Base-by-base conservation (phyloP, 53 echinoderm and acorn worm genomes). In the Crossaster papposus region DNA sequence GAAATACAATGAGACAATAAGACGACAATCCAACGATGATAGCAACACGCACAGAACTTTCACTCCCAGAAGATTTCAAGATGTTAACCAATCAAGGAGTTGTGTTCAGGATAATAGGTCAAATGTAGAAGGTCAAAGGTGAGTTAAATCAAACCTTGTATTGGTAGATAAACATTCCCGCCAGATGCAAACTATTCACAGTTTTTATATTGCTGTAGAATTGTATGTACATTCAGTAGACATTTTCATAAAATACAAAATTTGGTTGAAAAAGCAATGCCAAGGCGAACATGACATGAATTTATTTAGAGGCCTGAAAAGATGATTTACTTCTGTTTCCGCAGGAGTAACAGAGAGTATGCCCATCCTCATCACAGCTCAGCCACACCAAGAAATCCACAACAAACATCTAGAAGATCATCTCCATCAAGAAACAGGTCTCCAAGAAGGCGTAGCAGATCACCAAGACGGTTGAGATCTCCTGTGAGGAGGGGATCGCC, bases 361-460 rank as follows among this genome's bases (percentile, higher is more conserved):
- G 51, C 20, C 26, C 72, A 44, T 2, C 33, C 33, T 18, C 83
- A 83, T 58, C 58, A 73, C 28, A 85, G 63, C 31, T 17, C 75
- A 34, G 29, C 63, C 15, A 15, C 72, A 11, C 36, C 87, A 76
- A 62, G 87, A 76, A 87, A 23, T 23, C 87, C 75, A 36, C 63
- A 33, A 10, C 30, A 36, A 10, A 30, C 77, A 8, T 31, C 75
- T 10, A 32, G 77, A 7, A 55, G 38, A 37, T 54, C 35, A 18
- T 52, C 85, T 9, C 55, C 74, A 29, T 24, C 32, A 51, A 72
- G 85, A 73, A 51, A 37, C 30, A 72, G 73, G 32, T 85, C 73
- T 18, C 72, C 73, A 52, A 53, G 34, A 23, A 65, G 79, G 79
- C 54, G 89, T 23, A 89, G 89, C 26, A 51, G 86, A 30, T 79